Percentiles rank a stretch among this genome's conserved stretches.
Conservation (phyloP, 2,113 vertebrate genomes). For the Thunnus thynnus region DNA sequence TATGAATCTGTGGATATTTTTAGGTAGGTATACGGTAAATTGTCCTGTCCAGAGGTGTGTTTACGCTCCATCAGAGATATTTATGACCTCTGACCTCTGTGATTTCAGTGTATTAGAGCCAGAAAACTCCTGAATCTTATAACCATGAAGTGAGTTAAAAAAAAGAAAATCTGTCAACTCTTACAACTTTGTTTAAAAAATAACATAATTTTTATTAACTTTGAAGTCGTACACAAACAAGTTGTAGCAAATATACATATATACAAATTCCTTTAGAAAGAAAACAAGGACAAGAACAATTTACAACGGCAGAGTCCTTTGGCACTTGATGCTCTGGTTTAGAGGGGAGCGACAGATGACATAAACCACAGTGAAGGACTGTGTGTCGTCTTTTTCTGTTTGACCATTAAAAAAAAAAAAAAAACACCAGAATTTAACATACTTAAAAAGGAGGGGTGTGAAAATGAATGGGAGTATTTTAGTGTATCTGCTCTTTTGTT, state of each 20-base stretch:
- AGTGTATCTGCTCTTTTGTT: too few species aligned
- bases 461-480: too few species aligned
- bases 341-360: background rate
- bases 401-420: background rate
- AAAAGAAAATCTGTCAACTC: background rate
- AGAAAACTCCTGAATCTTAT: too few species aligned
- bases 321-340: conserved; percentile 57
- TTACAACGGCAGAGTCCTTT: conserved; percentile 43
- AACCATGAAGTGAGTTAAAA: too few species aligned
- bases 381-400: too few species aligned
- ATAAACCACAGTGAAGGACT: too few species aligned
- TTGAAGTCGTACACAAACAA: conserved; percentile 64
- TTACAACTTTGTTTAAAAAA: conserved; percentile 50
- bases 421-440: background rate
- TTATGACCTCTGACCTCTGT: too few species aligned
- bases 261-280: conserved; percentile 57
- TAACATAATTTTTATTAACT: conserved; percentile 68
- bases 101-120: too few species aligned
- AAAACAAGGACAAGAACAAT: conserved; percentile 10
- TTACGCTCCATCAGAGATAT: too few species aligned
- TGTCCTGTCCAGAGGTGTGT: too few species aligned
- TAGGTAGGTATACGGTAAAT: too few species aligned
- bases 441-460: background rate
- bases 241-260: conserved; percentile 71
- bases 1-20: too few species aligned